Evolutionary conservation across 2,113 vertebrate genomes (phyloP).

Genomic region (Nibea albiflora): DNA sequence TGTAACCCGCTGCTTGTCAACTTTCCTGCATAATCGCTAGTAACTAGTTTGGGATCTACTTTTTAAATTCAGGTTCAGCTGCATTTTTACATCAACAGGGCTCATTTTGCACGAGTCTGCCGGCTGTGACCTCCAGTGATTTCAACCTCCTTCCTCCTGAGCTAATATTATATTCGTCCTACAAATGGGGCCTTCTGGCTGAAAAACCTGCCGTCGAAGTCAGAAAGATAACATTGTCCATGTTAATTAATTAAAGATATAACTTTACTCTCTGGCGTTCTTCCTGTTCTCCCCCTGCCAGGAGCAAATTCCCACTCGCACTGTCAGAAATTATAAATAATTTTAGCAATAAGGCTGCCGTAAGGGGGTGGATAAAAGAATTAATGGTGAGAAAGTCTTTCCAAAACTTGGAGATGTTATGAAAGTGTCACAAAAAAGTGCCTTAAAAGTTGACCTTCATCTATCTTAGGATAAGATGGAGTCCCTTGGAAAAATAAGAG

Average conservation of each 20-base stretch:
- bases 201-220: conserved; percentile 43
- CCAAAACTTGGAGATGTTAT: conserved; percentile 22
- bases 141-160: conserved; percentile 15
- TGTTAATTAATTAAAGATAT: conserved; percentile 74
- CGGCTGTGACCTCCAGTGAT: conserved; percentile 20
- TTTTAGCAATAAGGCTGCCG: conserved; percentile 34
- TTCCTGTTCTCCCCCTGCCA: conserved; percentile 30
- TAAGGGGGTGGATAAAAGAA: conserved; percentile 26
- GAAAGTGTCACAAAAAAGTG: conserved; percentile 31
- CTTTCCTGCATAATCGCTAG: not conserved
- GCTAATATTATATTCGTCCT: conserved; percentile 41
- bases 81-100: not conserved
- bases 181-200: conserved; percentile 14
- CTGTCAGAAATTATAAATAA: conserved; percentile 61
- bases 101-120: not conserved
- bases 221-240: conserved; percentile 56
- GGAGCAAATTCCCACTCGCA: conserved; percentile 37
- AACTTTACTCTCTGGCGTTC: conserved; percentile 56
- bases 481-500: not conserved
- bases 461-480: conserved; percentile 15
- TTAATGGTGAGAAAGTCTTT: conserved; percentile 48
- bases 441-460: conserved; percentile 38
- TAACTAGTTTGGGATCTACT: not conserved
- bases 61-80: not conserved
- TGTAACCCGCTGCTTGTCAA: not conserved